Percentiles rank a stretch among this genome's conserved stretches.
These are phyloP conservation scores for Motacilla alba DNA, from an alignment of 2,113 vertebrate species.

Conservation along the genomic window DNA sequence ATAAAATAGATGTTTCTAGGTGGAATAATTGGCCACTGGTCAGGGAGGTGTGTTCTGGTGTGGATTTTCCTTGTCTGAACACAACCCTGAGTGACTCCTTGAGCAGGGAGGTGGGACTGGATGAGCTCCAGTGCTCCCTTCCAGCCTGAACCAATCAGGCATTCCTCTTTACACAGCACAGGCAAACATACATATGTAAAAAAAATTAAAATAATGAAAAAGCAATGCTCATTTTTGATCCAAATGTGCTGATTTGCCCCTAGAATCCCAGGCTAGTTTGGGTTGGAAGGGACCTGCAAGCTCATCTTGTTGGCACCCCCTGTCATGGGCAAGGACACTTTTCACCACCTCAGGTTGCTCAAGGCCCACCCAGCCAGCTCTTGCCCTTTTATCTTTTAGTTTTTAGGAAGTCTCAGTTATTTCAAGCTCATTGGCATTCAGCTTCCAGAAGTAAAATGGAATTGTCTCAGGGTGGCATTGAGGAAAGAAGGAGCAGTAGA, in stretches of 20 bases:
- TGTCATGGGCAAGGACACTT: not conserved
- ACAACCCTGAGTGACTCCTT: not conserved
- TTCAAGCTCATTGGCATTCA: not conserved
- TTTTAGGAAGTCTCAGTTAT: not conserved
- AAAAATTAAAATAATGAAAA: not conserved
- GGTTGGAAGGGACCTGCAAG: not conserved
- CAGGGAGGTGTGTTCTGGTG: not conserved
- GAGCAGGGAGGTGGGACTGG: not conserved
- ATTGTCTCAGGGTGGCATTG: not conserved
- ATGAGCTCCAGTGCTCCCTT: not conserved
- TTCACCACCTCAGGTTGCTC: not conserved
- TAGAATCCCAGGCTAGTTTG: not conserved
- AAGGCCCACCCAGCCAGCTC: not conserved
- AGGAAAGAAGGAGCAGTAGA: not conserved
- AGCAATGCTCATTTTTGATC: not conserved
- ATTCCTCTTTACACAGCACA: not conserved
- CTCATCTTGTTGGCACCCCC: not conserved
- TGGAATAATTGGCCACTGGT: not conserved
- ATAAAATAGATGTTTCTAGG: not conserved
- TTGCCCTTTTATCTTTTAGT: not conserved
- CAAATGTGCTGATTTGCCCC: not conserved
- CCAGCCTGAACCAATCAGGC: not conserved
- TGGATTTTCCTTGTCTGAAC: not conserved
- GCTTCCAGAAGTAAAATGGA: not conserved
- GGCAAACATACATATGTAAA: accelerated